Percentiles rank a stretch among this genome's conserved stretches.
These are phyloP conservation scores for Rhea americana DNA, from an alignment of 2,113 vertebrate genomes.

Conservation along the genomic window DNA sequence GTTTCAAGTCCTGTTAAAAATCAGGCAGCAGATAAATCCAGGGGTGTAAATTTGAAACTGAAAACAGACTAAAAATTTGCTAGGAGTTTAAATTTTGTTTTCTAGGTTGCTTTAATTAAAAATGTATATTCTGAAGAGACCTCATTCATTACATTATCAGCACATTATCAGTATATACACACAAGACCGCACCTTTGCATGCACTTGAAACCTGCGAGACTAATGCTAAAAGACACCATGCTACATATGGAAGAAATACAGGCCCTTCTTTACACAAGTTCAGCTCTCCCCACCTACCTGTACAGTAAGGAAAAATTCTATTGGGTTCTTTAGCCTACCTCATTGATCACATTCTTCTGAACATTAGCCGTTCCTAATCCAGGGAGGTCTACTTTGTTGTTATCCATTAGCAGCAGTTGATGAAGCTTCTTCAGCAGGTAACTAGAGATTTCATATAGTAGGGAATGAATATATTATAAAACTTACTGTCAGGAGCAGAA, in stretches of 20 bases:
- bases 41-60: not conserved
- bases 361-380: not conserved
- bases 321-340: not conserved
- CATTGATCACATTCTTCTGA: not conserved
- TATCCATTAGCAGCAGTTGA: not conserved
- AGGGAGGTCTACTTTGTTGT: not conserved
- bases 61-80: not conserved
- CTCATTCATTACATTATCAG: not conserved
- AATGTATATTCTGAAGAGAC: not conserved
- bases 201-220: not conserved
- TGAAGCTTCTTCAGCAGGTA: not conserved
- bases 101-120: not conserved
- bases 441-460: not conserved
- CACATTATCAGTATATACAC: not conserved
- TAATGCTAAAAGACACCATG: not conserved
- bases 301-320: not conserved
- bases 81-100: not conserved
- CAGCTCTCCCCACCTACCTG: not conserved
- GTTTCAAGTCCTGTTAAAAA: not conserved
- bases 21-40: not conserved
- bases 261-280: not conserved
- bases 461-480: accelerated
- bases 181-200: not conserved
- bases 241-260: not conserved
- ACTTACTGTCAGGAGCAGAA: constrained; percentile 95